phyloP scores from a whole-genome alignment of 1,140 invertebrate species.

The Lordiphosa collinella region DNA sequence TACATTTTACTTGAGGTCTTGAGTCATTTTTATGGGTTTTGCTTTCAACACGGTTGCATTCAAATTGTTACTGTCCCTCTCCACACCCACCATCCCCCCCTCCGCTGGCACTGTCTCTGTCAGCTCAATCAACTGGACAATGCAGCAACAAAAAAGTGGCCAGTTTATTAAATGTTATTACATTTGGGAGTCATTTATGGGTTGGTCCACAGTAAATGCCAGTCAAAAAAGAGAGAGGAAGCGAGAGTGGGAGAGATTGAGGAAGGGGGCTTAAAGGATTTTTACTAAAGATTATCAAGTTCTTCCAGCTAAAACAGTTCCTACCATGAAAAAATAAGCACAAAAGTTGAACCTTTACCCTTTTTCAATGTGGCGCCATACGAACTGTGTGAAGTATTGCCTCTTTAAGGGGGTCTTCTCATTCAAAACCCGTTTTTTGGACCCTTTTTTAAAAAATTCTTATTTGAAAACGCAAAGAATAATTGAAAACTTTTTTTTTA shows the following conservation, averaged over 20 bases:
- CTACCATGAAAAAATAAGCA: no score
- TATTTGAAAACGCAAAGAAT: no score
- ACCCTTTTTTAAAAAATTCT: no score
- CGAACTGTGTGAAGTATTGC: no score
- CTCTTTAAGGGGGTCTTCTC: no score
- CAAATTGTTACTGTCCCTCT: conserved; percentile 11
- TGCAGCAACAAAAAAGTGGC: conserved; percentile 12
- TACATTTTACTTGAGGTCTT: conserved; percentile 14
- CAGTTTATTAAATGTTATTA: conserved; percentile 55
- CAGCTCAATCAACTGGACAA: conserved; percentile 18
- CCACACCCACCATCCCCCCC: background rate
- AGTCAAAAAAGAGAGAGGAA: background rate
- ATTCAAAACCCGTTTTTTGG: no score
- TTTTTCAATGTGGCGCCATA: no score
- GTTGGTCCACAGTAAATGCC: background rate
- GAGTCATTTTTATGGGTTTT: conserved; percentile 11
- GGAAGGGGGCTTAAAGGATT: no score
- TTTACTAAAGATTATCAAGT: no score
- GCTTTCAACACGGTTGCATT: conserved; percentile 21
- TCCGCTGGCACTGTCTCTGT: background rate
- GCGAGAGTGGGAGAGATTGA: background rate
- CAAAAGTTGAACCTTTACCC: no score
- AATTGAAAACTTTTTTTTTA: no score
- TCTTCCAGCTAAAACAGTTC: no score
- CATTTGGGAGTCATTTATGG: conserved; percentile 19